A percentile compares a stretch with the other conserved stretches of the same genome.
Conservation (phyloP, 2,888 invertebrate genomes). For the Drosophila dives region DNA sequence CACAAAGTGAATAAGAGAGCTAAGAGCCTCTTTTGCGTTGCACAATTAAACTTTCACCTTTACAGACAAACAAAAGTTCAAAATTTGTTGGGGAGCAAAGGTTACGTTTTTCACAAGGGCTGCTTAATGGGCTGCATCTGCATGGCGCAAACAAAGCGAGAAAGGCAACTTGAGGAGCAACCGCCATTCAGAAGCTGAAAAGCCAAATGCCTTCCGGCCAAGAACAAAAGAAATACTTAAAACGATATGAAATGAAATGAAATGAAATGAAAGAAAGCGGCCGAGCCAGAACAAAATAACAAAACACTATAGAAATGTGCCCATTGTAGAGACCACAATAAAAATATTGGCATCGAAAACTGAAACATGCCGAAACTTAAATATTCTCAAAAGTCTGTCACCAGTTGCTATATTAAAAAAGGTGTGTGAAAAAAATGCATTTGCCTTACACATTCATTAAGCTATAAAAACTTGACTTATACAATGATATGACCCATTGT, state of each 20-base stretch:
- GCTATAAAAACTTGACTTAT: not conserved
- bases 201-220: conserved; percentile 47
- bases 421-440: not conserved
- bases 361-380: conserved; percentile 5
- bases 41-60: conserved; percentile 47
- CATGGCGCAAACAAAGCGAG: conserved; percentile 48
- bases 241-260: conserved; percentile 24
- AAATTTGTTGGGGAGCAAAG: conserved; percentile 17
- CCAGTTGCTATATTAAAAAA: not conserved
- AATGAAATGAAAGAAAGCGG: conserved; percentile 36
- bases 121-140: conserved; percentile 52
- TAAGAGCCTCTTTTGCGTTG: conserved; percentile 13
- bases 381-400: conserved; percentile 10
- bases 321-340: conserved; percentile 32
- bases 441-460: not conserved
- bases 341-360: conserved; percentile 1
- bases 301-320: conserved; percentile 56
- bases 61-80: conserved; percentile 24
- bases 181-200: conserved; percentile 53
- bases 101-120: conserved; percentile 17
- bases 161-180: conserved; percentile 34
- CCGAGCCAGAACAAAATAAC: conserved; percentile 46
- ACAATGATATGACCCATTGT: not conserved
- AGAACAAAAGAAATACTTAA: conserved; percentile 44
- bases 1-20: conserved; percentile 14